A percentile compares a stretch with the other conserved stretches of the same genome.
phyloP scores from a whole-genome alignment of 1,140 invertebrate genomes.

The Sarcophaga bullata region DNA sequence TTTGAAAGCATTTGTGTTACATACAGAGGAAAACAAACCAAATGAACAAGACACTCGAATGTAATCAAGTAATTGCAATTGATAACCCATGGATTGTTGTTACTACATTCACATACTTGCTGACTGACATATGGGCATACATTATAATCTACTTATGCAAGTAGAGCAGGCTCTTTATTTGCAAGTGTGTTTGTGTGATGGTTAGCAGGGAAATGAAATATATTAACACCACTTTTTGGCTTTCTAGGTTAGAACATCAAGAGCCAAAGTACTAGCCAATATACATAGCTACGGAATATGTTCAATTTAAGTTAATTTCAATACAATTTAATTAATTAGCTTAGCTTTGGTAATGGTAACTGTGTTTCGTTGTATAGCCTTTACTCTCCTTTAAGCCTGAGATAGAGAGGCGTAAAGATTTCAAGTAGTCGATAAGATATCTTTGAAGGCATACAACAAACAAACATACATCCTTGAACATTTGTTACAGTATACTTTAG shows the following conservation, averaged over 20 bases:
- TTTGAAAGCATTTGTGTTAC: not conserved
- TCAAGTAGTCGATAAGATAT: slow-evolving; percentile 8
- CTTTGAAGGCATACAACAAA: not conserved
- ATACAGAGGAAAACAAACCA: slow-evolving; percentile 1
- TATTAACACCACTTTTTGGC: slow-evolving; percentile 4
- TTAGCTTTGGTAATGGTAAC: slow-evolving; percentile 2
- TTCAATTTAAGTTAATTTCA: slow-evolving; percentile 28
- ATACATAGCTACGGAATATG: not conserved
- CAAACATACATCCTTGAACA: not conserved
- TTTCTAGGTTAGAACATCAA: not conserved
- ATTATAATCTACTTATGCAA: not conserved
- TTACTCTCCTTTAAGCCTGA: not conserved
- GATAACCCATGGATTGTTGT: slow-evolving; percentile 21
- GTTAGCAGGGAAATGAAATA: not conserved
- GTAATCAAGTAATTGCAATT: slow-evolving; percentile 38
- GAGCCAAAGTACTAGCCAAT: not conserved
- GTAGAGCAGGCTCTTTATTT: not conserved
- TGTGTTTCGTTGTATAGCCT: not conserved
- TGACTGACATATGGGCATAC: not conserved
- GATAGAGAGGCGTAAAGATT: slow-evolving; percentile 8
- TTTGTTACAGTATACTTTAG: not conserved
- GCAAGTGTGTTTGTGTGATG: not conserved
- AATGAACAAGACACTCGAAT: slow-evolving; percentile 21
- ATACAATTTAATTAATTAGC: slow-evolving; percentile 39
- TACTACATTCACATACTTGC: slow-evolving; percentile 15